Evolutionary conservation across 1,140 invertebrate species (phyloP).

Genomic region (Chironomus striatipennis): DNA sequence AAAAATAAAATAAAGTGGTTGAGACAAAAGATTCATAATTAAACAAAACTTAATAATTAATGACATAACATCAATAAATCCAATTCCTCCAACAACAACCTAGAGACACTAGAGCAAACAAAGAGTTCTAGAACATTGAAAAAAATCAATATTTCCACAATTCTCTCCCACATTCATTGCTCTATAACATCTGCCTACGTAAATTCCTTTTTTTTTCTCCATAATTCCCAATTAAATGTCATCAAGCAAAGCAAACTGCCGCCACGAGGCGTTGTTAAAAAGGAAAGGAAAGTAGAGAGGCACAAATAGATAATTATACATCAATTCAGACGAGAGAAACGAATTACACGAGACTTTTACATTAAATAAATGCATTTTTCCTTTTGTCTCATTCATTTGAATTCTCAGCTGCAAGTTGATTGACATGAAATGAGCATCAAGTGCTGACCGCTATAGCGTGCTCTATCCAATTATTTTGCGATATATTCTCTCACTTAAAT

Average conservation of each 20-base stretch:
- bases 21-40: no score
- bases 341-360: not conserved
- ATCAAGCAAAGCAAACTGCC: not conserved
- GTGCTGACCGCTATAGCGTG: not conserved
- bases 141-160: no score
- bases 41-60: no score
- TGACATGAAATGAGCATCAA: slow-evolving; percentile 2
- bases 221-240: not conserved
- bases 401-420: not conserved
- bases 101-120: no score
- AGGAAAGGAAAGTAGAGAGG: no score
- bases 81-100: no score
- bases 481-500: not conserved
- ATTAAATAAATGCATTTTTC: not conserved
- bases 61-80: no score
- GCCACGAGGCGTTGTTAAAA: no score
- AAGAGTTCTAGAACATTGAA: no score
- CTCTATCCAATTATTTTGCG: slow-evolving; percentile 1
- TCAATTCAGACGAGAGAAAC: not conserved
- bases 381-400: not conserved
- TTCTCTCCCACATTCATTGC: no score
- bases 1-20: no score
- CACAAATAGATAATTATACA: not conserved
- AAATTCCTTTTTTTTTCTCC: not conserved
- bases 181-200: no score